Base-by-base conservation (phyloP, 1,140 invertebrate species). In the Lanistes nyassanus region DNA sequence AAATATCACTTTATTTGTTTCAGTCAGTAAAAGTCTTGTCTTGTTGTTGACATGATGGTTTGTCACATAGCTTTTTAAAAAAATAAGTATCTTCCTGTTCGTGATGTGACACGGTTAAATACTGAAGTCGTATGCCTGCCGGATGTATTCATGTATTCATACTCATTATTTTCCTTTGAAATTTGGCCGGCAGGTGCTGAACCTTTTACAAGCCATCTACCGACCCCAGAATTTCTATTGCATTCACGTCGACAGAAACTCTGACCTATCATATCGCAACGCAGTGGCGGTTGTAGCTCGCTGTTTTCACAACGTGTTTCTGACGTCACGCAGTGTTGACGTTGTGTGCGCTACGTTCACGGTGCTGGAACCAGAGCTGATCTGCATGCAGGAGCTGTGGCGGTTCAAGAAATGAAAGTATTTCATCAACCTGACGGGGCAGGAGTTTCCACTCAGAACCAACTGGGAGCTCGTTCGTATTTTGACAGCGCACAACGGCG, bases 161-260 rank as follows among this genome's bases (percentile, higher is more conserved):
- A 13, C 9, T 47, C 19, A 16, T 47, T 13, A 16, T 16, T 0
- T 47, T 47, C 39, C 19, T 47, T 47, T 47, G 0, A 3, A 47
- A 34, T 36, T 7, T 21, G 62, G 34, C 2, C 56, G 23, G n/a
- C 13, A 69, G 67, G 67, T 69, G 23, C 0, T 69, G 23, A 42
- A 76, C n/a, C 70, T 86, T 7, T 67, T 86, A 26, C 65, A 78
- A 26, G 79, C 81, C 4, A 82, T 87, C n/a, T 87, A 86, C 65
- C 73, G 81, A 39, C 85, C 85, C 9, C 83, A 87, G 56, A 87
- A 87, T 71, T 74, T 71, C 21, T 88, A 86, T 72, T 88, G 86
- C 69, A 73, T 88, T 19, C 86, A 88, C 66, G 76, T 87, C 0
- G 86, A 88, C 71, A 34, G n/a, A 2, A 87, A 87, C 73, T 42